These are phyloP conservation scores for Leptinotarsa undecemlineata DNA, from an alignment of 1,140 invertebrate species.

Conservation along the genomic window DNA sequence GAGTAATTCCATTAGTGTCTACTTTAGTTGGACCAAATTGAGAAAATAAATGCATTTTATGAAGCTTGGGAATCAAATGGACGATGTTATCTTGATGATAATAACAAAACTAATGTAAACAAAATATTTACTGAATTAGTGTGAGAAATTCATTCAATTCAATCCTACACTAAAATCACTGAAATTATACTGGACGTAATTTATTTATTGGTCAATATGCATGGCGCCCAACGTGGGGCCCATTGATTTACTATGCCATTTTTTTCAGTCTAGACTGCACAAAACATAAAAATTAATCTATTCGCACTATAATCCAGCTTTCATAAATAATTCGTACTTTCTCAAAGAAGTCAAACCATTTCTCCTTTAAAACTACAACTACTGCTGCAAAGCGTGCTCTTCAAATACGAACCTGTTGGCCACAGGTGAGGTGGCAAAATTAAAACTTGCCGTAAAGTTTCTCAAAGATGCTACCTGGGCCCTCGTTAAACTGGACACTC, in stretches of 20 bases:
- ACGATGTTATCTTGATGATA: no score
- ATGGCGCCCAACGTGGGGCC: no score
- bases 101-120: no score
- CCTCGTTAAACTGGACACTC: slow-evolving; percentile 62
- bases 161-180: no score
- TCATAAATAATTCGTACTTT: no score
- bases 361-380: neutral
- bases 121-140: no score
- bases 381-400: neutral
- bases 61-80: neutral
- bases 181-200: no score
- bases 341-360: no score
- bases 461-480: slow-evolving; percentile 61
- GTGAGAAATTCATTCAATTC: no score
- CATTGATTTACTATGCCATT: no score
- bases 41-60: neutral
- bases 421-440: slow-evolving; percentile 57
- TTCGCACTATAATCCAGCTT: neutral
- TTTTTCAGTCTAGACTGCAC: no score
- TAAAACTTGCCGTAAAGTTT: slow-evolving; percentile 59
- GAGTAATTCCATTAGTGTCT: neutral
- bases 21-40: neutral
- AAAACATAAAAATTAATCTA: neutral
- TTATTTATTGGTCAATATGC: no score
- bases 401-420: slow-evolving; percentile 45